Percentiles rank a stretch among this genome's conserved stretches.
Evolutionary conservation across 2,888 invertebrate species (phyloP).

Genomic region (Brenthis ino): DNA sequence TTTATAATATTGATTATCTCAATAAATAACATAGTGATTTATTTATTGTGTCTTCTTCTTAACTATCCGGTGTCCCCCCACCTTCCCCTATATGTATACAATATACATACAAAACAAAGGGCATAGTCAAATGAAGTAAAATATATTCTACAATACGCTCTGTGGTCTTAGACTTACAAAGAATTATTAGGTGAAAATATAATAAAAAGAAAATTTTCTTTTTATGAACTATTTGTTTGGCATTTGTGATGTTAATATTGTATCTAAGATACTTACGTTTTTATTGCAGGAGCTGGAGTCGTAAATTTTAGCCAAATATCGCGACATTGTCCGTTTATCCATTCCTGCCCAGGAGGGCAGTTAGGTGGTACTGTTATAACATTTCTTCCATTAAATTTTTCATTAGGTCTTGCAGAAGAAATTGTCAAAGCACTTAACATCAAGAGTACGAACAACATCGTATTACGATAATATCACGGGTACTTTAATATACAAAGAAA

Average conservation of each 20-base stretch:
- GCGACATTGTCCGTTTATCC: slow-evolving; percentile 50
- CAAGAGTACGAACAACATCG: slow-evolving; percentile 22
- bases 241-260: neutral
- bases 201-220: too few species aligned
- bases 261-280: slow-evolving; percentile 21
- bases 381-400: slow-evolving; percentile 18
- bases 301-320: slow-evolving; percentile 46
- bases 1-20: too few species aligned
- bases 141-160: too few species aligned
- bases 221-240: too few species aligned
- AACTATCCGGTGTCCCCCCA: too few species aligned
- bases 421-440: slow-evolving; percentile 21
- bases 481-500: slow-evolving; percentile 5
- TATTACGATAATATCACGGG: neutral
- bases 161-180: too few species aligned
- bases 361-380: slow-evolving; percentile 47
- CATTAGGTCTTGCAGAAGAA: slow-evolving; percentile 14
- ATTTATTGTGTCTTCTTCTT: too few species aligned
- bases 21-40: too few species aligned
- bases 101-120: too few species aligned
- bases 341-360: slow-evolving; percentile 44
- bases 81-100: too few species aligned
- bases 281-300: slow-evolving; percentile 19
- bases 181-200: too few species aligned
- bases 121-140: too few species aligned